Conservation (phyloP, 2,113 vertebrate genomes). For the Malurus melanocephalus region DNA sequence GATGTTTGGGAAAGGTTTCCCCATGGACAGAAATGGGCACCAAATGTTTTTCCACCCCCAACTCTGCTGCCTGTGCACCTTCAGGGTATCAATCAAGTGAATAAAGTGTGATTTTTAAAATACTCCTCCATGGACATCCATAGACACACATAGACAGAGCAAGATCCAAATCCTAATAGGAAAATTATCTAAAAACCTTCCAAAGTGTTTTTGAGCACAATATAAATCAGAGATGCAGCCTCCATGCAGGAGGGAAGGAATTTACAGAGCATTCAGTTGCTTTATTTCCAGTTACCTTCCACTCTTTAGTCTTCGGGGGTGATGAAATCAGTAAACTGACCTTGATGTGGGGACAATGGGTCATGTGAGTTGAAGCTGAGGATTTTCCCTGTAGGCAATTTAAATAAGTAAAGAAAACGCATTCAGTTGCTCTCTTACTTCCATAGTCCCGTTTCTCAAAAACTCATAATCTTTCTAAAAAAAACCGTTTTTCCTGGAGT, state of each 20-base stretch:
- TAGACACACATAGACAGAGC: accelerated
- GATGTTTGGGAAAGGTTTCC: not conserved
- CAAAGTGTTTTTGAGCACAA: not conserved
- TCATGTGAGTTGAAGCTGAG: not conserved
- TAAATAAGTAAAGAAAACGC: constrained; percentile 6
- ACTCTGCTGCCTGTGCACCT: not conserved
- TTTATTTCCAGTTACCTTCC: not conserved
- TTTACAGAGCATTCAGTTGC: not conserved
- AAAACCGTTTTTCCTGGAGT: not conserved
- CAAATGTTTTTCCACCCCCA: not conserved
- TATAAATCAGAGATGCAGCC: not conserved
- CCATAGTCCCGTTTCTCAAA: not conserved
- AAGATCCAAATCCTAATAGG: not conserved
- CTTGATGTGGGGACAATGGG: not conserved
- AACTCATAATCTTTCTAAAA: not conserved
- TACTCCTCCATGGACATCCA: not conserved
- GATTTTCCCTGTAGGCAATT: constrained; percentile 2
- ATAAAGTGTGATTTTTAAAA: not conserved
- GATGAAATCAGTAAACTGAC: not conserved
- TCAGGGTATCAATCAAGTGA: not conserved
- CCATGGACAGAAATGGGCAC: not conserved
- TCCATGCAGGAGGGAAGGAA: not conserved
- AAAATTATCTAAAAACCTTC: not conserved
- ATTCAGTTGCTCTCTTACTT: not conserved
- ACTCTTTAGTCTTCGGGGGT: not conserved